Conservation (phyloP, 2,113 vertebrate genomes). For the Muntiacus muntjak region DNA sequence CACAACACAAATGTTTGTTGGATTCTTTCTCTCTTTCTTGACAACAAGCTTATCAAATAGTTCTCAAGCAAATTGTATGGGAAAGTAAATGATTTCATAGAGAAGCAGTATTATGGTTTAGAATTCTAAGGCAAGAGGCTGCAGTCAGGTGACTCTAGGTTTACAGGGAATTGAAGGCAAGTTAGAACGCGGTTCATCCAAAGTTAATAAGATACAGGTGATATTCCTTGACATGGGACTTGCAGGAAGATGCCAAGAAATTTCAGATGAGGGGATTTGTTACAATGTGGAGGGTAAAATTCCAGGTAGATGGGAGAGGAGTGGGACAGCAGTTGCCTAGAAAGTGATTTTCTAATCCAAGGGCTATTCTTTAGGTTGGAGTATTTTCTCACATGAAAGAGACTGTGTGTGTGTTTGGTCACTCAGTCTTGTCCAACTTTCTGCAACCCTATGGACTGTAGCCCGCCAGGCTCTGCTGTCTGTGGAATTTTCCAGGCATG, state of each 20-base stretch:
- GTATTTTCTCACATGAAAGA: background rate
- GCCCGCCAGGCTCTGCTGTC: background rate
- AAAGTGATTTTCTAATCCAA: background rate
- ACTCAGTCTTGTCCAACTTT: background rate
- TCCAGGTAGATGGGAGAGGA: background rate
- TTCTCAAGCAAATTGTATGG: background rate
- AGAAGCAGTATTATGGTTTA: background rate
- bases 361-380: background rate
- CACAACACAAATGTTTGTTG: background rate
- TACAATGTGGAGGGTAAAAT: background rate
- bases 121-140: background rate
- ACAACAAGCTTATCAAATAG: background rate
- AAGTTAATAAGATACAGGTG: background rate
- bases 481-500: background rate
- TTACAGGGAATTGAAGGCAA: background rate
- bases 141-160: background rate
- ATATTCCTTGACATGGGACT: background rate
- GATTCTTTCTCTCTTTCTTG: background rate
- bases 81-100: background rate
- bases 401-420: background rate
- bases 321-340: background rate
- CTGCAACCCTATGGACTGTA: background rate
- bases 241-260: background rate
- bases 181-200: background rate
- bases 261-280: background rate